Conservation (phyloP, 2,797 vertebrate species). For the Gymnocypris eckloni region DNA sequence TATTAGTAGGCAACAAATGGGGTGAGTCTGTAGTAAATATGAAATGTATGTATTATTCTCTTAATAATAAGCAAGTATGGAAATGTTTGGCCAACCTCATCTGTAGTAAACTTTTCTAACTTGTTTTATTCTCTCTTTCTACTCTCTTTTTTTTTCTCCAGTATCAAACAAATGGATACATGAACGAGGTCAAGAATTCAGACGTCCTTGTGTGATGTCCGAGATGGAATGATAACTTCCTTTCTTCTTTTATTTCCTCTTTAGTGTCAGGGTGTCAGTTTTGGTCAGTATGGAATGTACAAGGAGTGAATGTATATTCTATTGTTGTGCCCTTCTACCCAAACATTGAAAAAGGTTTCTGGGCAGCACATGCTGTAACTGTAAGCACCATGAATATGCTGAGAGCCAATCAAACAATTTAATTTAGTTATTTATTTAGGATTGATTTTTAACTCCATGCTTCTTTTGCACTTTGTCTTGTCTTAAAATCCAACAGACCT, state of each 20-base stretch:
- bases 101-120: not conserved
- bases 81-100: not conserved
- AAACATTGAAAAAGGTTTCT: slow-evolving; percentile 6
- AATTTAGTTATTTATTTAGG: slow-evolving; percentile 38
- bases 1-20: slow-evolving; percentile 98
- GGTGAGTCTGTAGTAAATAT: slow-evolving; percentile 77
- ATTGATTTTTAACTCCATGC: slow-evolving; percentile 21
- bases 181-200: slow-evolving; percentile 96
- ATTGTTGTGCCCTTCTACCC: not conserved
- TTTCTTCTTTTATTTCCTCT: slow-evolving; percentile 42
- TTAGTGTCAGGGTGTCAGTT: slow-evolving; percentile 60
- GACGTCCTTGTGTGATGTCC: slow-evolving; percentile 89
- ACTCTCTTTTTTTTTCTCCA: slow-evolving; percentile 67
- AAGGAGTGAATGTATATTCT: not conserved
- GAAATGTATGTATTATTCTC: not conserved
- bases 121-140: slow-evolving; percentile 24
- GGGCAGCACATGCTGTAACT: not conserved
- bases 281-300: not conserved
- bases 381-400: not conserved
- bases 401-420: not conserved
- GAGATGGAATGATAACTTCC: slow-evolving; percentile 76
- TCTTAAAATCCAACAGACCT: slow-evolving; percentile 5
- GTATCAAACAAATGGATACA: slow-evolving; percentile 99
- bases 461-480: not conserved
- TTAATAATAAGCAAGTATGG: not conserved